Conservation (phyloP, 2,113 vertebrate species). For the Saguinus midas region DNA sequence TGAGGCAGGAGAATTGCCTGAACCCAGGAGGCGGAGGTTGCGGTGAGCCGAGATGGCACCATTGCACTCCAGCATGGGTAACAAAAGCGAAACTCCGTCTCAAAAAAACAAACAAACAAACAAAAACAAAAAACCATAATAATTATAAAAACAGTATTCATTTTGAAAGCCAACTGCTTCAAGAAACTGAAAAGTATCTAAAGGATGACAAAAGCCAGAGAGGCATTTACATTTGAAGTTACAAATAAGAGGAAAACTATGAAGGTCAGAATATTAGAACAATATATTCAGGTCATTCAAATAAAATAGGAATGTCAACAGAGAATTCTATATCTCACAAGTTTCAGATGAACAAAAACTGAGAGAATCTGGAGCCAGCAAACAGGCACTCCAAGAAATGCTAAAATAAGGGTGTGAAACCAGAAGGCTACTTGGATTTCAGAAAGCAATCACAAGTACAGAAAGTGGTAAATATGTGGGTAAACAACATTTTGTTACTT, state of each 20-base stretch:
- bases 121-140: neutral
- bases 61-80: no score
- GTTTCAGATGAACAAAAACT: neutral
- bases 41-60: no score
- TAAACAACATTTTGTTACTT: neutral
- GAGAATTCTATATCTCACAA: neutral
- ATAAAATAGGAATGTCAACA: neutral
- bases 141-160: neutral
- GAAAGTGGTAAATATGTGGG: neutral
- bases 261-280: neutral
- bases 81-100: no score
- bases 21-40: no score
- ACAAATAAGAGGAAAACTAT: neutral
- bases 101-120: no score
- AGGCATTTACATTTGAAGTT: neutral
- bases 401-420: neutral
- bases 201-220: neutral
- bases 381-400: rapidly evolving
- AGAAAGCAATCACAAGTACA: neutral
- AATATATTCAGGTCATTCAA: neutral
- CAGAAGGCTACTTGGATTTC: neutral
- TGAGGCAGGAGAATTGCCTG: no score
- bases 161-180: neutral
- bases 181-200: neutral
- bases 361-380: neutral